Base-by-base conservation (phyloP, 2,888 invertebrate genomes). In the Chrysina gloriosa region DNA sequence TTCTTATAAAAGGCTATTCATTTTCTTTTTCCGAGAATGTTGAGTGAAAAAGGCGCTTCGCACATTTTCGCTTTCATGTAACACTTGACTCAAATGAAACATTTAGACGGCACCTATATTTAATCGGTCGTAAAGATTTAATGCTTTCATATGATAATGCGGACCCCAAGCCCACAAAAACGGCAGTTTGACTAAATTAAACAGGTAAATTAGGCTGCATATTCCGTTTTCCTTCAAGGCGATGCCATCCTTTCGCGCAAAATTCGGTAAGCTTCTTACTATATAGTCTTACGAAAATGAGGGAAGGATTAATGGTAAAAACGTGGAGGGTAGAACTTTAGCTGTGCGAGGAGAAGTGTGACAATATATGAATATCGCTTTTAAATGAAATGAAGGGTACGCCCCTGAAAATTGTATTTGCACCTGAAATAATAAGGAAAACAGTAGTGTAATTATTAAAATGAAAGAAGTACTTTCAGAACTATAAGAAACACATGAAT, bases 101-200 rank as follows among this genome's bases (percentile, higher is more conserved):
- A 54, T 34, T 54, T 21, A 54, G 34, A 21, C 16, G 54, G 14
- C 47, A 23, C 54, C 54, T 34, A 54, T 54, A 31, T 34, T 54
- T 54, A 54, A 54, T 54, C 54, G 54, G 21, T 34, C 54, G 54
- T 54, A 54, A 54, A 54, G 54, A 54, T 54, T 54, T 54, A 54
- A 54, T 54, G 34, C 54, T 54, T 54, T 54, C 54, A 54, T 54
- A 54, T 54, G 54, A 21, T 54, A 54, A 54, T 54, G 54, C 31
- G 34, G 54, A 34, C 9, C 34, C 21, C 19, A 11, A 34, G 54
- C 19, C 34, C 54, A 34, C 54, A 54, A 19, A 31, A 54, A 54
- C 54, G 31, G 34, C 54, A 31, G 54, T 54, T 54, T 31, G 54
- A 54, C 54, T 54, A 54, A 54, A 54, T 54, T 54, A 54, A 54